Percentiles rank a stretch among this genome's conserved stretches.
phyloP scores from a whole-genome alignment of 2,888 invertebrate species.

The Torymus aiolomorphi region DNA sequence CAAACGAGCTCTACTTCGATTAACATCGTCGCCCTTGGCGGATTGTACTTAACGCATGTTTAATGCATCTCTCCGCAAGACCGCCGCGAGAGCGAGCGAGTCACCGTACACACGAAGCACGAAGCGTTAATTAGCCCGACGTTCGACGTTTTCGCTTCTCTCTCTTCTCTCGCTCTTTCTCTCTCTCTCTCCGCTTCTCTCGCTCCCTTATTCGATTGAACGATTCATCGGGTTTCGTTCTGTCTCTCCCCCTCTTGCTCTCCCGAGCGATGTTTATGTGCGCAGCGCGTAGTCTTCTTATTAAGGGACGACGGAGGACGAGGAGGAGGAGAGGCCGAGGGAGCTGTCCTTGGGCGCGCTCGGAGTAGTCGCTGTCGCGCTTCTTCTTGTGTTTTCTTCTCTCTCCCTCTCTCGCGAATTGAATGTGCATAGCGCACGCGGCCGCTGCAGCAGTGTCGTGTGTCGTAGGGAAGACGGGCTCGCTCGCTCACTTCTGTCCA shows the following conservation, averaged over 20 bases:
- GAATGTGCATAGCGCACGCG: too few species aligned
- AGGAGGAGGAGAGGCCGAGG: too few species aligned
- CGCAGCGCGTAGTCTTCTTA: constrained; percentile 24
- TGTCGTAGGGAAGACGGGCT: too few species aligned
- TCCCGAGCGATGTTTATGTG: too few species aligned
- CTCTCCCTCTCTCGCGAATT: too few species aligned
- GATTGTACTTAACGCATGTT: constrained; percentile 57
- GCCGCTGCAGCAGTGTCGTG: too few species aligned
- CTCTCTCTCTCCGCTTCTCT: constrained; percentile 18
- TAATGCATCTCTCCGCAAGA: constrained; percentile 48
- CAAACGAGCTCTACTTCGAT: constrained; percentile 58
- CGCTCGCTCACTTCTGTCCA: too few species aligned
- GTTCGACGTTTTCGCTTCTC: constrained; percentile 40
- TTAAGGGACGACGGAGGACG: constrained; percentile 7
- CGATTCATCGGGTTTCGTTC: constrained; percentile 47
- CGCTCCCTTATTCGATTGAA: constrained; percentile 38
- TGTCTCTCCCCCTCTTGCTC: constrained; percentile 20
- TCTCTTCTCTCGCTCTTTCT: constrained; percentile 25
- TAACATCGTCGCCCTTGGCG: constrained; percentile 58
- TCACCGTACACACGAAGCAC: constrained; percentile 41
- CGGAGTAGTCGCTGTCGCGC: too few species aligned
- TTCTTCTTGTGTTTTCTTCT: too few species aligned
- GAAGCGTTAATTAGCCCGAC: constrained; percentile 56
- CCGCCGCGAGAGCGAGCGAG: constrained; percentile 29
- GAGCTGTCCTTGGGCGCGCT: too few species aligned